Evolutionary conservation across 2,888 invertebrate genomes (phyloP), one percentile per base, ranked within the genome.

Genomic region (Germaria angustata): DNA sequence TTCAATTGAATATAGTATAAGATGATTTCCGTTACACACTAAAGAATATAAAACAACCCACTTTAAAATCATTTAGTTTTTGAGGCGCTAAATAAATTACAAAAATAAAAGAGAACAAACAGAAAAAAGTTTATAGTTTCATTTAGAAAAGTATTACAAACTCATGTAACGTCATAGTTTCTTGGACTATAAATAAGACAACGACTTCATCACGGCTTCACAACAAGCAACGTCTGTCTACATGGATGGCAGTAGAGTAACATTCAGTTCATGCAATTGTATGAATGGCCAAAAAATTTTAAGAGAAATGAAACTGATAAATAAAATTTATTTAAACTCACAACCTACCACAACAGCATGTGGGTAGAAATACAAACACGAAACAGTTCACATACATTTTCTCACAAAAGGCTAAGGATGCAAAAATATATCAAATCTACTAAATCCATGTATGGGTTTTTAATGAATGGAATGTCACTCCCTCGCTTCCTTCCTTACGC

Each of bases 61-160:
- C 77, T 81, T 73, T 57, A 68, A 72, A 81, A 39, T 41, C 13
- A 28, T 76, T 59, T 61, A 44, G 44, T 61, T 71, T 44, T 24
- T 7, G 11, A 75, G 57, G 0, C 71, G 53, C 9, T 32, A 71
- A 65, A 71, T 59, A 77, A 72, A 76, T 59, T 71, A 53, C 24
- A 39, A 15, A 28, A 61, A 49, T 17, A 44, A 36, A 15, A 46
- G 2, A 51, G 24, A 5, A 15, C 39, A 46, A 46, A 11, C 28
- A 53, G 1, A 22, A 13, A 41, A 53, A n/a, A 9, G 11, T 49
- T 28, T 28, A 28, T 28, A 2, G n/a, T 36, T 36, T 36, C 13
- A 13, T 36, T 3, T 5, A n/a, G 3, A 22, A 39, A 22, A 36
- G 11, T 28, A 32, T 20, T 15, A 44, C 22, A 44, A 7, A 28